Percentiles rank a stretch among this genome's conserved stretches.
Conservation (phyloP, 1,140 invertebrate genomes). For the Drosophila mojavensis region DNA sequence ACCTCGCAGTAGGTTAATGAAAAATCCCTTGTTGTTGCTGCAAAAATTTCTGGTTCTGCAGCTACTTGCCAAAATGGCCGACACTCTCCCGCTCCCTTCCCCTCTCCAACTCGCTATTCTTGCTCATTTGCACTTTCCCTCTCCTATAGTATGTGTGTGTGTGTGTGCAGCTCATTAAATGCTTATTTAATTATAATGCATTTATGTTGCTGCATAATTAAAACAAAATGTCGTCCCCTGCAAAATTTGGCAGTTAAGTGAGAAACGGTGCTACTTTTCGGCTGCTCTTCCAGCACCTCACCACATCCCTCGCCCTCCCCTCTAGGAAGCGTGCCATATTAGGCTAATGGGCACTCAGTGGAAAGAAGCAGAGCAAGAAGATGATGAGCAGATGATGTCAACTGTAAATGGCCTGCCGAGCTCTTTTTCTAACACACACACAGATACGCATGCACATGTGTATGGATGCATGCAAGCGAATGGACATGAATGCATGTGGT, state of each 20-base stretch:
- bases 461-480: no score
- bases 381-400: slow-evolving; percentile 28
- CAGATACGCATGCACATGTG: neutral
- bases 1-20: slow-evolving; percentile 79
- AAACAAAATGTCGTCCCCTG: slow-evolving; percentile 15
- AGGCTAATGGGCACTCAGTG: slow-evolving; percentile 24
- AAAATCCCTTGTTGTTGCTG: slow-evolving; percentile 33
- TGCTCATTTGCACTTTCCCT: slow-evolving; percentile 2
- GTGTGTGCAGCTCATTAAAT: slow-evolving; percentile 40
- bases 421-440: neutral
- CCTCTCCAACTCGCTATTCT: neutral
- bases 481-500: neutral
- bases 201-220: slow-evolving; percentile 44
- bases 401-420: slow-evolving; percentile 1
- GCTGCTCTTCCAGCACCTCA: neutral
- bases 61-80: slow-evolving; percentile 29
- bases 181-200: slow-evolving; percentile 50
- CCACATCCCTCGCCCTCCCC: neutral
- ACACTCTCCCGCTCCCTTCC: no score
- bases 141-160: neutral
- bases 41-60: slow-evolving; percentile 24
- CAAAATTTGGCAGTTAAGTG: slow-evolving; percentile 3
- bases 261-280: slow-evolving; percentile 6
- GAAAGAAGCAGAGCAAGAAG: neutral
- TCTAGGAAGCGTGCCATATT: slow-evolving; percentile 9